Evolutionary conservation across 92 coral and sea anemone species (phyloP), one percentile per base, ranked within the genome.

Genomic region (Chrysogorgia sp.): DNA sequence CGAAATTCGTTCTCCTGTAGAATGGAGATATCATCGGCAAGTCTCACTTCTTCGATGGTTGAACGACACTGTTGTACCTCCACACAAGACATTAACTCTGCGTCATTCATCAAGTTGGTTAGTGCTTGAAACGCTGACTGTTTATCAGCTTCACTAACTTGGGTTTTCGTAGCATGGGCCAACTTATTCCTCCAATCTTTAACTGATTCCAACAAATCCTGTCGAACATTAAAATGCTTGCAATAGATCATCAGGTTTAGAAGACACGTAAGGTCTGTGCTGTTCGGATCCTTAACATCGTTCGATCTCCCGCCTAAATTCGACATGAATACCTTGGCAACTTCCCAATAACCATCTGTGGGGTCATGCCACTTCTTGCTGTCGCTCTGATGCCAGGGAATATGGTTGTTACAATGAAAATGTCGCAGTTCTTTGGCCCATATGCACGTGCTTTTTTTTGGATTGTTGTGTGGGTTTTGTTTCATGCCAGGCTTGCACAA

Each of bases 291-390:
- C 26, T 43, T 13, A 55, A 63, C 81, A 57, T 67, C 69, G 10
- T 49, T 83, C 1, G 70, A 37, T 50, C 34, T 81, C 34, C 67
- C 86, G 25, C 80, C 96, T 32, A 81, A 74, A 40, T 71, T 66
- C 10, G 91, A 82, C 91, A 90, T 90, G 87, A 89, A 90, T 89
- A 90, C 1, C 70, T 67, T n/a, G n/a, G n/a, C n/a, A n/a, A n/a
- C n/a, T n/a, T n/a, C n/a, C n/a, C n/a, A n/a, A n/a, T n/a, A n/a
- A 23, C 94, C 94, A 58, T 32, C 61, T 65, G 17, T 52, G 17
- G 91, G 91, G 56, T 88, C 86, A 0, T 37, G 55, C 94, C 94
- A 90, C 28, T 74, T 85, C 5, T 63, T 61, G 20, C 72, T 75
- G 58, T 90, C 89, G 64, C 94, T 90, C 63, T 87, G 82, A 19